Base-by-base conservation (phyloP, 2,888 invertebrate species). In the Ptychoptera albimana region DNA sequence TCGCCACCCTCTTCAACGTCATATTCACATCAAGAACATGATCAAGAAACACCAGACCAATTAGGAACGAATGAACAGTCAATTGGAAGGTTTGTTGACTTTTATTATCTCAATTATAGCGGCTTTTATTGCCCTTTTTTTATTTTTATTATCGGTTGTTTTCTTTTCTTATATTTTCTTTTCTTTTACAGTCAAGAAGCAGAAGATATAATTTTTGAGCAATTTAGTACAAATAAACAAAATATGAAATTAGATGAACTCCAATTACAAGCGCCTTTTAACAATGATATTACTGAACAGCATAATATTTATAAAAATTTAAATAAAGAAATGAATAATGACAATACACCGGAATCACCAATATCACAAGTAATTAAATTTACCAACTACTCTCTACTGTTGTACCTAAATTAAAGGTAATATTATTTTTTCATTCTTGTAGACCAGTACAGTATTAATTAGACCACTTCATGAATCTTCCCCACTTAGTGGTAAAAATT, bases 1-100 rank as follows among this genome's bases (percentile, higher is more conserved):
- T 67, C 70, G 4, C 66, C 65, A 9, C 63, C 62, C 2, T 63
- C 64, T 15, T 64, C 65, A 43, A 60, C 63, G 43, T 64, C 63
- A 11, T 30, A 52, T 40, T 64, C 64, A n/a, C 64, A 63, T 42
- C 58, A 57, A 44, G 63, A 64, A 45, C 62, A 59, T 32, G 53
- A 54, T 32, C 51, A 52, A 45, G 51, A 48, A 45, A 50, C 55
- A 46, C 52, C 51, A 51, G 53, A 57, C 39, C 48, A 52, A 4
- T 52, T 53, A 6, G 58, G 56, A 38, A 60, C 58, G 12, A 57
- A 57, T 41, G 61, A 61, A 54, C 62, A 59, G 47, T 60, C 61
- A 31, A 50, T 62, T 45, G 59, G 60, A 42, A 40, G 40, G 40
- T 40, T 31, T 8, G 31, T 12, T n/a, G n/a, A n/a, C n/a, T n/a